Base-by-base conservation (phyloP, 2,113 vertebrate genomes). In the Ochotona curzoniae region DNA sequence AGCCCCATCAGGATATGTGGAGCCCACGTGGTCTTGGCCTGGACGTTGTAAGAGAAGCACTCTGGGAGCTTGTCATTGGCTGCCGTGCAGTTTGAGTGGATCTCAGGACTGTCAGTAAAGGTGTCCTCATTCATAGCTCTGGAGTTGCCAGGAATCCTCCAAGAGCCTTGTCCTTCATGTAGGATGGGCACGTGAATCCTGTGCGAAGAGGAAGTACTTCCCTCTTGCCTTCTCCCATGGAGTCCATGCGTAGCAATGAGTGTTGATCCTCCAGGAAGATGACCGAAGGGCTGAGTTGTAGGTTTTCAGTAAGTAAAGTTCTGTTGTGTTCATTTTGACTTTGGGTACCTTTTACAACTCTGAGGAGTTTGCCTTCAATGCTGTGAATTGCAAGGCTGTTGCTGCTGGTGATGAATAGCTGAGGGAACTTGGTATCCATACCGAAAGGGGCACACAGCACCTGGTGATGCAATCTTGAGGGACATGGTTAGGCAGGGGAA, bases 251-350 rank as follows among this genome's bases (percentile, higher is more conserved):
- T 26, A 44, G 35, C 28, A 13, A 83, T 51, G 26, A 89, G 51
- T 69, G 8, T 2, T 89, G 54, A 54, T 35, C 51, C 76, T 78
- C 47, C 18, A 74, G 25, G 15, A 30, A 51, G 35, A 20, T 83
- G 60, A 70, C 44, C 64, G 44, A 87, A 74, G 54, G 54, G 54
- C 13, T 13, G 54, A 82, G 80, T 11, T 54, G 57, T 17, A 83
- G 49, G 18, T 90, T 88, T 89, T 64, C 60, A 70, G 78, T 70
- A 66, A 83, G 51, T 61, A 32, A 78, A 66, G 83, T 83, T 86
- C 2, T 1, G 90, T 23, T 1, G 35, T 71, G 54, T 90, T 17
- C 8, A 1, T 38, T 38, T 80, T 69, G 83, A 67, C 14, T 87
- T 87, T 14, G 74, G 26, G 28, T 74, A 38, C 21, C 38, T 80